These are phyloP conservation scores for Hippopotamus amphibius DNA, from an alignment of 2,113 vertebrate genomes.

Conservation along the genomic window DNA sequence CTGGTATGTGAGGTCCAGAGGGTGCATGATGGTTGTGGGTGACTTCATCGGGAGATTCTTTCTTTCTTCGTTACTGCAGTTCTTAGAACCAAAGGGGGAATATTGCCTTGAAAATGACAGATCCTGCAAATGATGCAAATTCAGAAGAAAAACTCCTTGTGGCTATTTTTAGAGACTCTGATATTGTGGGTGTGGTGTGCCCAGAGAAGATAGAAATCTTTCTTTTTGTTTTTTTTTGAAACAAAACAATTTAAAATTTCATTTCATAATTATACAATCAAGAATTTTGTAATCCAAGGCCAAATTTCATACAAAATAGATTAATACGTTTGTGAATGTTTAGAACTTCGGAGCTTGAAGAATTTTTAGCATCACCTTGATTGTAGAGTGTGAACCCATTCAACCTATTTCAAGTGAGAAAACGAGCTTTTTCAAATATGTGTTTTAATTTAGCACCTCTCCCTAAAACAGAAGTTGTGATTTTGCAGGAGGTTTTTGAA, in stretches of 20 bases:
- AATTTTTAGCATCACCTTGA: not conserved
- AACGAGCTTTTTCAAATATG: not conserved
- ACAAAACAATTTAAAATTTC: not conserved
- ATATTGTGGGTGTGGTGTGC: not conserved
- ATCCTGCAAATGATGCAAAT: conserved; percentile 76
- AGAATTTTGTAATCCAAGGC: not conserved
- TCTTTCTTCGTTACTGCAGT: conserved; percentile 74
- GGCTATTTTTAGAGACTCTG: not conserved
- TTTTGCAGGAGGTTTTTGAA: not conserved
- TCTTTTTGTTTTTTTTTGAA: not conserved
- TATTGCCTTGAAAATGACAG: conserved; percentile 70
- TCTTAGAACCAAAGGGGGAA: conserved; percentile 73
- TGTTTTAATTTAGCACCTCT: not conserved
- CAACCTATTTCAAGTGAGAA: not conserved
- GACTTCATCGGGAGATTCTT: conserved; percentile 78
- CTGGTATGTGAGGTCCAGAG: conserved; percentile 56
- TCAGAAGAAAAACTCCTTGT: conserved; percentile 26
- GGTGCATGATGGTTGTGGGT: conserved; percentile 74
- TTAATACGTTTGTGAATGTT: not conserved
- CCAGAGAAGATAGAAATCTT: not conserved
- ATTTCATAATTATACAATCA: not conserved
- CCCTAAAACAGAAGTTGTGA: not conserved
- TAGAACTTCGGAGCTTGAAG: not conserved
- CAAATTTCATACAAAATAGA: not conserved
- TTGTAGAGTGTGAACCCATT: not conserved